Conservation (phyloP, 1,140 invertebrate species). For the Penaeus vannamei region DNA sequence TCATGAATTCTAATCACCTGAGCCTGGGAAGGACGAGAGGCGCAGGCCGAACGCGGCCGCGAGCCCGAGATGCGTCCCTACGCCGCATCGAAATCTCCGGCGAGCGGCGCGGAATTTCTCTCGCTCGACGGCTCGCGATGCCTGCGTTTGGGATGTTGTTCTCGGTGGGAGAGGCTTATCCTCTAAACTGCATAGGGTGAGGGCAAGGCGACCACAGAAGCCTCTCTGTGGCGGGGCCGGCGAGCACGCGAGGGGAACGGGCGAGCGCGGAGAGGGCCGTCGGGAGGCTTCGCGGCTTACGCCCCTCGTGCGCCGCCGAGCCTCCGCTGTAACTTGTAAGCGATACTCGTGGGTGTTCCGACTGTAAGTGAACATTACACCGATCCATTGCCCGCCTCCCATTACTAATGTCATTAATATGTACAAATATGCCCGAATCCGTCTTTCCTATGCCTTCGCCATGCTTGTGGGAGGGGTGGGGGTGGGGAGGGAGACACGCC, state of each 20-base stretch:
- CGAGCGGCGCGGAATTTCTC: no score
- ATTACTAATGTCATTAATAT: slow-evolving; percentile 39
- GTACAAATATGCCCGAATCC: slow-evolving; percentile 31
- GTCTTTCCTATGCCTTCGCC: no score
- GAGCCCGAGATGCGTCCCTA: neutral
- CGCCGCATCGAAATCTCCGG: no score
- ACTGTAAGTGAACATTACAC: slow-evolving; percentile 52
- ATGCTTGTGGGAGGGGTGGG: no score
- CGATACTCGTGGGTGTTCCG: slow-evolving; percentile 57
- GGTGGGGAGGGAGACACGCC: no score
- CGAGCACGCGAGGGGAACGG: neutral
- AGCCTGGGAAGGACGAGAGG: neutral
- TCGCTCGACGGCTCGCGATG: no score
- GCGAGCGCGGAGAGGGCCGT: neutral
- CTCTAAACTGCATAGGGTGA: no score
- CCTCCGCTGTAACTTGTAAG: slow-evolving; percentile 45
- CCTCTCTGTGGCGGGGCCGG: no score
- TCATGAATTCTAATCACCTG: slow-evolving; percentile 56
- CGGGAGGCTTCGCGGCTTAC: neutral
- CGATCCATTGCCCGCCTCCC: slow-evolving; percentile 40
- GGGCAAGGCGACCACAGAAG: no score
- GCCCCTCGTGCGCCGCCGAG: neutral
- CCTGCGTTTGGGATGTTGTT: no score
- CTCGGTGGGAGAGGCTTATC: no score
- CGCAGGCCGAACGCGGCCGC: neutral